Evolutionary conservation across 2,113 vertebrate genomes (phyloP).

Genomic region (Raja brachyura): DNA sequence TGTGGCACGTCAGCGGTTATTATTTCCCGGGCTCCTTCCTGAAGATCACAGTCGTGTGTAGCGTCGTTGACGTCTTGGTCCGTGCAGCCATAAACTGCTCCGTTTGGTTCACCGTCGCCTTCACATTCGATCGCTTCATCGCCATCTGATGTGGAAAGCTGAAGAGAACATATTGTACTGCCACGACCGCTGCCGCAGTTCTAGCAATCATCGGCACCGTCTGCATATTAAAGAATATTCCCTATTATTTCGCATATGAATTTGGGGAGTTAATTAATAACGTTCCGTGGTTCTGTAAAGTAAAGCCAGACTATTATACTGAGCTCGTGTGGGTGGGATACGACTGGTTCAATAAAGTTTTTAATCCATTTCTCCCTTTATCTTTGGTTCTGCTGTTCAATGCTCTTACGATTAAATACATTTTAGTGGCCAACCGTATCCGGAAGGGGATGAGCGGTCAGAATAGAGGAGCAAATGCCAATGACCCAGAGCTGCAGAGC

Average conservation of each 20-base stretch:
- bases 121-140: no score
- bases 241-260: neutral
- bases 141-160: neutral
- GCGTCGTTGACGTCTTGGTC: neutral
- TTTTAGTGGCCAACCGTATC: no score
- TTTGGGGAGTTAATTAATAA: neutral
- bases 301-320: no score
- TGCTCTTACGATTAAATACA: no score
- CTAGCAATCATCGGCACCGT: neutral
- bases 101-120: neutral
- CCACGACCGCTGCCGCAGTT: neutral
- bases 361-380: no score
- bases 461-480: no score
- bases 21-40: neutral
- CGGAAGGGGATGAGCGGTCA: no score
- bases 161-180: neutral
- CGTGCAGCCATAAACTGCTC: neutral
- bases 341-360: no score
- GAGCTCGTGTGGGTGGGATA: no score
- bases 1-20: neutral
- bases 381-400: no score
- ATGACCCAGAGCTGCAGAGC: no score
- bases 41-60: neutral
- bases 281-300: neutral
- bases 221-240: neutral